These are phyloP conservation scores for Alectoris magna DNA, from an alignment of 2,797 vertebrate genomes.

Conservation along the genomic window DNA sequence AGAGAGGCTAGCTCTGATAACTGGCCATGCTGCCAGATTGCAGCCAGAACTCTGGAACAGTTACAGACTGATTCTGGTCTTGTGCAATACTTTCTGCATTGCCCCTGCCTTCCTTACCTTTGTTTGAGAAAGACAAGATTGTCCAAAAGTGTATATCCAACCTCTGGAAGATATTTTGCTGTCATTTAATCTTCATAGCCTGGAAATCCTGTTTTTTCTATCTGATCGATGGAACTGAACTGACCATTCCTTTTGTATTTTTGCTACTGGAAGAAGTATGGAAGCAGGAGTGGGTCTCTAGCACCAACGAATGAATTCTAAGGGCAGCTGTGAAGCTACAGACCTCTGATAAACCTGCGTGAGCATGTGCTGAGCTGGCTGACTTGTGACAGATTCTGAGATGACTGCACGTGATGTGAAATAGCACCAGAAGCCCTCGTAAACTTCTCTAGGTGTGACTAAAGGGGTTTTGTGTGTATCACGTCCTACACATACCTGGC, in stretches of 20 bases:
- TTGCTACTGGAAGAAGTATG: neutral
- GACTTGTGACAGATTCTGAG: neutral
- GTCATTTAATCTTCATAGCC: neutral
- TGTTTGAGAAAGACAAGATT: neutral
- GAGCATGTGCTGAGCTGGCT: neutral
- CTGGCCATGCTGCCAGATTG: neutral
- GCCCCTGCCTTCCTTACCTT: neutral
- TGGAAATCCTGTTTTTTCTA: neutral
- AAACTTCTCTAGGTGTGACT: neutral
- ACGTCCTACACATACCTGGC: neutral
- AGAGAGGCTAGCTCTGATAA: neutral
- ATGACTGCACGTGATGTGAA: accelerated
- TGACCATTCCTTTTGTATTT: neutral
- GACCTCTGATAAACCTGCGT: accelerated
- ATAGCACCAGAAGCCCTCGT: neutral
- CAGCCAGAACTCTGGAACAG: neutral
- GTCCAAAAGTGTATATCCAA: neutral
- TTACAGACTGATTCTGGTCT: neutral
- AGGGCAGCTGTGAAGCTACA: neutral
- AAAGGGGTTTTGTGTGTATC: neutral
- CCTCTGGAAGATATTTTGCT: neutral
- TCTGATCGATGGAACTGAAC: neutral
- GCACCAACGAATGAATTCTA: neutral
- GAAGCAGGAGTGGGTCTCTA: neutral
- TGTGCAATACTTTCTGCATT: neutral